Percentiles rank a stretch among this genome's conserved stretches.
Evolutionary conservation across 2,797 vertebrate species (phyloP).

Genomic region (Pantherophis vulpinus): DNA sequence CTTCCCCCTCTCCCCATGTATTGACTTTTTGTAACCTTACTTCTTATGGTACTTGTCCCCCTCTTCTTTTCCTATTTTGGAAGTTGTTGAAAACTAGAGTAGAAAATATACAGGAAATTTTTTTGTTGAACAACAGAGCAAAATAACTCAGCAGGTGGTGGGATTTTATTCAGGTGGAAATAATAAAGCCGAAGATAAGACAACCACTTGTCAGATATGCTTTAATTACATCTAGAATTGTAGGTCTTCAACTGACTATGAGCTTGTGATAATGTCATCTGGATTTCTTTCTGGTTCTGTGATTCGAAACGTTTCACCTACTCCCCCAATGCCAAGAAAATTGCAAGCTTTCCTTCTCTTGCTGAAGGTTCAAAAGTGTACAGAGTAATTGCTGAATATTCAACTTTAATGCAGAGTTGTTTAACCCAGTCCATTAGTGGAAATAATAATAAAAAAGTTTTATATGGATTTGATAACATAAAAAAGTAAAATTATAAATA

Average conservation of each 20-base stretch:
- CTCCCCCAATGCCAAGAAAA: background rate
- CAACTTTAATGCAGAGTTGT: background rate
- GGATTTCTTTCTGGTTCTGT: background rate
- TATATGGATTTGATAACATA: background rate
- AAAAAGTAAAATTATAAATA: background rate
- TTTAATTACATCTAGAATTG: background rate
- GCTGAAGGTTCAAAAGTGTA: background rate
- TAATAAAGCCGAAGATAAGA: background rate
- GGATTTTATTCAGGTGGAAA: background rate
- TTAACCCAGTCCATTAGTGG: background rate
- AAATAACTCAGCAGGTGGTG: background rate
- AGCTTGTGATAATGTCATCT: background rate
- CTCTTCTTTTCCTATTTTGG: background rate
- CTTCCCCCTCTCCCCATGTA: background rate
- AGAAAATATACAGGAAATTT: background rate
- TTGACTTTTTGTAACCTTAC: background rate
- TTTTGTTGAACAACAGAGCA: background rate
- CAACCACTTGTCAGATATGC: background rate
- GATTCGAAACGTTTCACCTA: background rate
- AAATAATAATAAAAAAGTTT: background rate
- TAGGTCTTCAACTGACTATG: too few relatives aligned
- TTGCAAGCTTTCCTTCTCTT: background rate
- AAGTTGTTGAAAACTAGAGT: background rate
- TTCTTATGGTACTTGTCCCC: background rate
- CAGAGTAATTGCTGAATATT: background rate